These are phyloP conservation scores for Drosophila saltans DNA, from an alignment of 1,140 invertebrate genomes.

Conservation along the genomic window DNA sequence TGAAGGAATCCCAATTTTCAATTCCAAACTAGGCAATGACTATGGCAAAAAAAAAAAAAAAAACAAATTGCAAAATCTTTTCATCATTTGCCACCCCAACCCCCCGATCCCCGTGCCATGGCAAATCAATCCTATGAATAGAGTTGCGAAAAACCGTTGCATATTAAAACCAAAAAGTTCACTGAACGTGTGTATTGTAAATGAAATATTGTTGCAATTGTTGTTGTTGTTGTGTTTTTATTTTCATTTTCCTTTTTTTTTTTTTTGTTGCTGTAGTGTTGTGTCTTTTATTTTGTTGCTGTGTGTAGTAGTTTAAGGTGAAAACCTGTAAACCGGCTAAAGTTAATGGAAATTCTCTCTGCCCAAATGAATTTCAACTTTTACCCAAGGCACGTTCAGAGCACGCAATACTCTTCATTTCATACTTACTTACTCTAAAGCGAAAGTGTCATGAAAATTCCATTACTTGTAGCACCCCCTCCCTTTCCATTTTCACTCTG, in stretches of 20 bases:
- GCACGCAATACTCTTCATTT: slow-evolving; percentile 45
- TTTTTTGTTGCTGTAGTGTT: slow-evolving; percentile 9
- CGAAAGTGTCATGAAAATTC: slow-evolving; percentile 68
- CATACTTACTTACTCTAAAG: slow-evolving; percentile 32
- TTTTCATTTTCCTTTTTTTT: not conserved
- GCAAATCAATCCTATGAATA: slow-evolving; percentile 4
- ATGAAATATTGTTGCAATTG: slow-evolving; percentile 48
- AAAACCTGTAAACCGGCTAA: slow-evolving; percentile 31
- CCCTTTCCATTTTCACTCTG: not conserved
- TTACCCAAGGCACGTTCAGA: slow-evolving; percentile 65
- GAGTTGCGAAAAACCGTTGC: slow-evolving; percentile 1
- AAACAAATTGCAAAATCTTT: slow-evolving; percentile 43
- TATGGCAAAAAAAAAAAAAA: slow-evolving; percentile 42
- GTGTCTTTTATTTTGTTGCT: slow-evolving; percentile 5
- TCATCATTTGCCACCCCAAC: not conserved
- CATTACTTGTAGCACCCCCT: not conserved
- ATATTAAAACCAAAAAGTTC: slow-evolving; percentile 33
- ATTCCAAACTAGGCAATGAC: slow-evolving; percentile 54
- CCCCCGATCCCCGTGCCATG: not conserved
- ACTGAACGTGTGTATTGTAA: slow-evolving; percentile 26
- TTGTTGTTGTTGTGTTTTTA: slow-evolving; percentile 31
- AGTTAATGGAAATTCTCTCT: slow-evolving; percentile 50
- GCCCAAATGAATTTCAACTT: slow-evolving; percentile 56
- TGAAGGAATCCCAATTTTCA: slow-evolving; percentile 67
- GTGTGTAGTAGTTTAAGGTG: slow-evolving; percentile 26